Base-by-base conservation (phyloP, 2,113 vertebrate genomes). In the Plecturocebus donacophilus region DNA sequence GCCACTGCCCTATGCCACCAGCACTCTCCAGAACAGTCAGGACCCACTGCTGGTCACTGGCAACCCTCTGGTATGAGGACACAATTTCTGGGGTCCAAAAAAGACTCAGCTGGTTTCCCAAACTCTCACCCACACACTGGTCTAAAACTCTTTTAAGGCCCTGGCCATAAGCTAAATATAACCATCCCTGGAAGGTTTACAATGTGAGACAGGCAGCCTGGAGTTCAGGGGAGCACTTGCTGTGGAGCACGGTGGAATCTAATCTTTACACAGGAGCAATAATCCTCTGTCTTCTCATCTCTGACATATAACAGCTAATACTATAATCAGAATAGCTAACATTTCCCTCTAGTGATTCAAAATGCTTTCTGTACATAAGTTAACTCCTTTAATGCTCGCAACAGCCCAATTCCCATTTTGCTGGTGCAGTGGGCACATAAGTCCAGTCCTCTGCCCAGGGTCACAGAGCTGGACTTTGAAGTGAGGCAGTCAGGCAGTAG, bases 371-470 rank as follows among this genome's bases (percentile, higher is more conserved):
- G 30, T 32, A 23, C 3, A 2, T 21, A 19, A 6, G 27, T 42
- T 81, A 73, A 23, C 70, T 64, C n/a, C 58, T 27, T 73, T 14
- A 23, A 13, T 20, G 42, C 42, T 76, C 87, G 52, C 32, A 10
- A 7, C 20, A 38, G 90, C 42, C 64, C 25, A 13, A 3, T 6
- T 30, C n/a, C 83, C 8, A 6, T 70, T 66, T 76, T 56, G 76
- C 85, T 3, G 0, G 21, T 3, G 7, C 10, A 20, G 45, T 1
- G 1, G 85, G 32, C 52, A 25, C 7, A 2, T 6, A 47, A 61
- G 71, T 68, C 45, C 54, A 5, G 13, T 88, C n/a, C 47, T 38
- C 12, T 1, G 7, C 52, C 71, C 38, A 3, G 10, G 35, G 20
- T 38, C 79, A 40, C 20, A 40, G 3, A 47, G 40, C 47, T 73